phyloP scores from a whole-genome alignment of 2,797 vertebrate species.

The Gymnothorax javanicus region DNA sequence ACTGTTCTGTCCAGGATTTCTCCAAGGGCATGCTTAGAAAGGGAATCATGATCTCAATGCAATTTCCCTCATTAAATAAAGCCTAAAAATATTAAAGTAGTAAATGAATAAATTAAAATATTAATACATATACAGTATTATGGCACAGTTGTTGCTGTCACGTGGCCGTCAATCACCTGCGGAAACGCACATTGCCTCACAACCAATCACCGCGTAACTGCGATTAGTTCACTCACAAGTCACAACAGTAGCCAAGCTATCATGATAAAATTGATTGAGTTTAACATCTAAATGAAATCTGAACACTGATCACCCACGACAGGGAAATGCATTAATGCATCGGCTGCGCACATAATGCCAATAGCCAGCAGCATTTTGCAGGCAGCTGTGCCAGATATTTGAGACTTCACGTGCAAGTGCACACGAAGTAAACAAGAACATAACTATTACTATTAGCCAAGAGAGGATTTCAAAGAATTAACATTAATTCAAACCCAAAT shows the following conservation, averaged over 20 bases:
- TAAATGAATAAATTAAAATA: too few species aligned
- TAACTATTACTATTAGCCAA: neutral
- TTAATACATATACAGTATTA: too few species aligned
- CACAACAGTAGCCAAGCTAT: neutral
- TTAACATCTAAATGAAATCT: neutral
- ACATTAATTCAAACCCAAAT: neutral
- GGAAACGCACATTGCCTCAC: neutral
- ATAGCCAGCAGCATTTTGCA: neutral
- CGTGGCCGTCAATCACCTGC: neutral
- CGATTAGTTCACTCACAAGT: neutral
- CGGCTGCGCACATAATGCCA: constrained; percentile 35
- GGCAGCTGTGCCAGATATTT: constrained; percentile 41
- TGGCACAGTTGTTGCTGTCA: neutral
- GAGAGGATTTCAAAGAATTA: neutral
- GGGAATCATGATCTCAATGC: too few species aligned
- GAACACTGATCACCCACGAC: neutral
- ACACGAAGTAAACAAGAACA: neutral
- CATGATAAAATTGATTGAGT: neutral
- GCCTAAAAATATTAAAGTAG: too few species aligned
- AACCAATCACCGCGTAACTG: neutral
- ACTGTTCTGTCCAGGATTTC: too few species aligned
- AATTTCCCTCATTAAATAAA: too few species aligned
- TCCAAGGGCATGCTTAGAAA: too few species aligned
- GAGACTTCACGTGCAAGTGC: constrained; percentile 3
- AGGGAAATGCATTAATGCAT: constrained; percentile 41